Evolutionary conservation across 2,888 invertebrate species (phyloP).

Genomic region (Chrysolina americana): DNA sequence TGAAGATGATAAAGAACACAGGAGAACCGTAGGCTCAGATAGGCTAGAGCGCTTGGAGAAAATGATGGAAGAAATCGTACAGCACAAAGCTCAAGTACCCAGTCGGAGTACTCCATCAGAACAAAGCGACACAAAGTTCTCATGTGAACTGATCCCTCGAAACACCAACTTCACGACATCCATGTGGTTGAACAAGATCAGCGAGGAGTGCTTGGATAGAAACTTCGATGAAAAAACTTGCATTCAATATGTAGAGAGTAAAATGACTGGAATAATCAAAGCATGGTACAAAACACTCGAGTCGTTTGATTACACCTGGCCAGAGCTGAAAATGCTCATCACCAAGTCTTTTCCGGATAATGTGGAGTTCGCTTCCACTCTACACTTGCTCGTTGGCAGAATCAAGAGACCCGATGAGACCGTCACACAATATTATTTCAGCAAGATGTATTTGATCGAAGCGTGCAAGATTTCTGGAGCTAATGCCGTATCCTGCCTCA

Average conservation of each 20-base stretch:
- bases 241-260: constrained; percentile 54
- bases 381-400: constrained; percentile 54
- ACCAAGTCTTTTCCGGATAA: constrained; percentile 60
- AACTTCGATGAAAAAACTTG: constrained; percentile 56
- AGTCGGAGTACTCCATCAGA: constrained; percentile 7
- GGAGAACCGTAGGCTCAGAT: constrained; percentile 36
- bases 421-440: constrained; percentile 59
- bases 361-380: constrained; percentile 55
- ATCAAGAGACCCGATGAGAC: constrained; percentile 56
- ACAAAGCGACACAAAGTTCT: constrained; percentile 16
- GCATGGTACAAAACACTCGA: constrained; percentile 59
- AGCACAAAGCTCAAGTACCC: constrained; percentile 29
- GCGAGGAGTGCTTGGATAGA: constrained; percentile 54
- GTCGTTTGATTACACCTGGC: constrained; percentile 58
- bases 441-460: constrained; percentile 60
- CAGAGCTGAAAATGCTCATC: constrained; percentile 59
- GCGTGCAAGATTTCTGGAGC: constrained; percentile 59
- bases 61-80: constrained; percentile 56
- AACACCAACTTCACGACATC: constrained; percentile 56
- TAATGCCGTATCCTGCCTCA: constrained; percentile 60
- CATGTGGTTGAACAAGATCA: constrained; percentile 59
- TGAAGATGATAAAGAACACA: constrained; percentile 20
- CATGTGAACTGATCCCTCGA: constrained; percentile 51
- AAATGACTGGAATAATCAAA: constrained; percentile 60
- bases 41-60: constrained; percentile 57